Evolutionary conservation across 2,797 vertebrate genomes (phyloP), one percentile per base, ranked within the genome.

Genomic region (Chloroceryle inda): DNA sequence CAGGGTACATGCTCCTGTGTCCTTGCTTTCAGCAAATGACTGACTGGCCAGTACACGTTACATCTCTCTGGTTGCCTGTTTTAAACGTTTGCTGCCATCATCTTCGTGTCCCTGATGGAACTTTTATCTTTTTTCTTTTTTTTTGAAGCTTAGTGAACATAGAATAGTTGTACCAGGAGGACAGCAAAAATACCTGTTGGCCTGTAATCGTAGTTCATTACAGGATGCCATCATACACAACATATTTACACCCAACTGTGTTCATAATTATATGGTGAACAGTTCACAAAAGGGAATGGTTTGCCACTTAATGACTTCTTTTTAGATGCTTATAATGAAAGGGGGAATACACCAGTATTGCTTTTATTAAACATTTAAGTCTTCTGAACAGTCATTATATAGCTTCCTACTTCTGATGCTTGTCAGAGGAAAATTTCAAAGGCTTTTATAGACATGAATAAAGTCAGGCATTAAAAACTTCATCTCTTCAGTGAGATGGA

Each of bases 271-370:
- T 21, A 61, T 56, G 55, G 44, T 81, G 68, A 94, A 64, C 38
- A 74, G 64, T 63, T 96, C 77, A 85, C 93, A 62, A 87, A 92
- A 86, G 27, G 69, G 63, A 73, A 85, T 89, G 47, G 23, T 35
- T 94, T 92, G 62, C 81, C 63, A 61, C 37, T 77, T 80, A 87
- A 66, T 88, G 74, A 29, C 62, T 68, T 71, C 67, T 91, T 81
- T 75, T 94, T 64, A 89, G 89, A 93, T 86, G 77, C 85, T 96
- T 92, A 71, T 74, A 82, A 92, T 88, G 72, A 87, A 73, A 89
- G 27, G 66, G n/a, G 87, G 75, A 96, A 91, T 31, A 85, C 17
- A 45, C 29, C n/a, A 56, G 78, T 31, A 45, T 94, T 82, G 55
- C 33, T 69, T 79, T 11, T 62, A 61, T 69, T 71, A 74, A 77